Evolutionary conservation across 1,140 invertebrate species (phyloP).

Genomic region (Periplaneta americana): DNA sequence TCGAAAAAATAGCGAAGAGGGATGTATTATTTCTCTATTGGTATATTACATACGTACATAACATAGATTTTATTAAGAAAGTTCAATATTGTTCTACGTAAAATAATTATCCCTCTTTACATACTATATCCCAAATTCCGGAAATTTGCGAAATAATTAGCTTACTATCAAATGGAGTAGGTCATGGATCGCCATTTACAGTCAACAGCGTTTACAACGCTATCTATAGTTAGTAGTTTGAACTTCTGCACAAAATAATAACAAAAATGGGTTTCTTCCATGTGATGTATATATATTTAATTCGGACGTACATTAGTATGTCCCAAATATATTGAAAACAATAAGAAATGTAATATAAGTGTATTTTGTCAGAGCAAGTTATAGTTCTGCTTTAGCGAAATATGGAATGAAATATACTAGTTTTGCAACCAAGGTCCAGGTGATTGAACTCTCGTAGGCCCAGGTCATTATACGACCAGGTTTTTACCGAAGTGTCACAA

Average conservation of each 20-base stretch:
- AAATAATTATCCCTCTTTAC: no score
- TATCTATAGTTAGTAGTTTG: not conserved
- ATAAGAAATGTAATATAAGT: not conserved
- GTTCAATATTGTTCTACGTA: no score
- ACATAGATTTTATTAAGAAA: no score
- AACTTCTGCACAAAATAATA: not conserved
- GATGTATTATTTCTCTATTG: no score
- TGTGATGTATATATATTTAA: not conserved
- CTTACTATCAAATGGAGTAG: not conserved
- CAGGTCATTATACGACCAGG: not conserved
- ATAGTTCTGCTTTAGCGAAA: not conserved
- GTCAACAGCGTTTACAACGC: not conserved
- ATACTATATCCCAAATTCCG: no score
- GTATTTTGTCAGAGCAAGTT: not conserved
- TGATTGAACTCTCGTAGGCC: not conserved
- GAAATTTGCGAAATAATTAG: no score
- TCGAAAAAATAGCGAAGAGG: no score
- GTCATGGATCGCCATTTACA: not conserved
- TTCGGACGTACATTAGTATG: not conserved
- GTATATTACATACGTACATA: no score
- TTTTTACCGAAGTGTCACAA: not conserved
- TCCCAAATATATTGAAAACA: not conserved
- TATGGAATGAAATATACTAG: not conserved
- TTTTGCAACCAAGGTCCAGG: not conserved
- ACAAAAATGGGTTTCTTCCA: not conserved